Evolutionary conservation across 2,113 vertebrate species (phyloP).

Genomic region (Dascyllus trimaculatus): DNA sequence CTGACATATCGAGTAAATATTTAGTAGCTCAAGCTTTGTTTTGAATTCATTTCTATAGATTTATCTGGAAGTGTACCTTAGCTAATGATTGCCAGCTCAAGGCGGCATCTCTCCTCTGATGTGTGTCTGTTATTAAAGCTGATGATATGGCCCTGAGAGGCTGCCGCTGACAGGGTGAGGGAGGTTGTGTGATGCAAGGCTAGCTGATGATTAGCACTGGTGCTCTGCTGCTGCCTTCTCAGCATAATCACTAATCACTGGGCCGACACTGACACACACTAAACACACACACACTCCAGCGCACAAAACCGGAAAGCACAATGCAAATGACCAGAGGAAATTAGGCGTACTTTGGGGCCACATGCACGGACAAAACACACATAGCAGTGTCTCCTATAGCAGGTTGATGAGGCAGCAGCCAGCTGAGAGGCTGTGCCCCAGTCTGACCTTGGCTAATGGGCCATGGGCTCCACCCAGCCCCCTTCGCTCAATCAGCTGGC

Average conservation of each 20-base stretch:
- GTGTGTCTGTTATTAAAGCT: constrained; percentile 73
- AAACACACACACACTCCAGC: background rate
- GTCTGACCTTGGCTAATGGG: constrained; percentile 79
- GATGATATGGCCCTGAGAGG: constrained; percentile 67
- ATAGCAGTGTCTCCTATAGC: constrained; percentile 44
- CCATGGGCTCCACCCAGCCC: constrained; percentile 63
- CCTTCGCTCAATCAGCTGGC: constrained; percentile 61
- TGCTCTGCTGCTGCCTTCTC: constrained; percentile 77
- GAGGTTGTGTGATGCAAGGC: constrained; percentile 61
- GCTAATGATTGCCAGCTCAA: constrained; percentile 49
- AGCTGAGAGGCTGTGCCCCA: constrained; percentile 62
- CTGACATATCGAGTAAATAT: constrained; percentile 20
- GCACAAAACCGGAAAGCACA: constrained; percentile 34
- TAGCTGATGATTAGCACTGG: constrained; percentile 74
- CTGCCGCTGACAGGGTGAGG: constrained; percentile 60
- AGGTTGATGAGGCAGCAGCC: constrained; percentile 69
- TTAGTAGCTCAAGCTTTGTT: constrained; percentile 18
- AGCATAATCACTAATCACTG: constrained; percentile 82
- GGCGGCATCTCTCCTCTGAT: constrained; percentile 46
- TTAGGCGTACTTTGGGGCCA: constrained; percentile 44
- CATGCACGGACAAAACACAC: constrained; percentile 29
- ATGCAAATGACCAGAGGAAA: constrained; percentile 69
- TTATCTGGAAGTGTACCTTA: constrained; percentile 27
- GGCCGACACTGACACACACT: constrained; percentile 38
- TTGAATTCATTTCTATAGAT: constrained; percentile 31